phyloP scores from a whole-genome alignment of 2,797 vertebrate genomes.

The Eulemur mongoz region DNA sequence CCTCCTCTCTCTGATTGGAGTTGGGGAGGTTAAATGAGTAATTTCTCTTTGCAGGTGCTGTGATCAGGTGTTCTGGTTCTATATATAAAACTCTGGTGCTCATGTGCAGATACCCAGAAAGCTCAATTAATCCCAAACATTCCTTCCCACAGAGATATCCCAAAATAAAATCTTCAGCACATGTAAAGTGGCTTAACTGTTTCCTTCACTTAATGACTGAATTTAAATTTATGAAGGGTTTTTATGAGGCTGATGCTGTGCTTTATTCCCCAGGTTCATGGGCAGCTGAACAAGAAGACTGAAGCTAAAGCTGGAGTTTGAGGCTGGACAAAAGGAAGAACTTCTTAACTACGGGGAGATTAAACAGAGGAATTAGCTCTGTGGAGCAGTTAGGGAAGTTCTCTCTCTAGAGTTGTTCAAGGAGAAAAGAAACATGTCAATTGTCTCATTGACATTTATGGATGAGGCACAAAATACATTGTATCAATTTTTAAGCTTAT shows the following conservation, averaged over 20 bases:
- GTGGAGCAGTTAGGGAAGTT: neutral
- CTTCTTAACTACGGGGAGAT: neutral
- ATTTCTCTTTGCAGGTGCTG: slow-evolving; percentile 77
- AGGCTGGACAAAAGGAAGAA: neutral
- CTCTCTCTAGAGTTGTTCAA: neutral
- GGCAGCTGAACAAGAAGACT: slow-evolving; percentile 38
- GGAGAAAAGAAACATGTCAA: neutral
- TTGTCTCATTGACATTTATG: neutral
- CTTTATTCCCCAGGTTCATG: slow-evolving; percentile 8
- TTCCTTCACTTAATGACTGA: slow-evolving; percentile 69
- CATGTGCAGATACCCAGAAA: slow-evolving; percentile 77
- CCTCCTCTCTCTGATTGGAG: slow-evolving; percentile 52
- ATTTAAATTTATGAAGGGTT: slow-evolving; percentile 58
- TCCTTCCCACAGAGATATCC: slow-evolving; percentile 75
- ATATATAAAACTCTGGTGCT: slow-evolving; percentile 73
- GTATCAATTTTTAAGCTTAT: neutral
- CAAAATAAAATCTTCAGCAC: slow-evolving; percentile 75
- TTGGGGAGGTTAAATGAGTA: slow-evolving; percentile 66
- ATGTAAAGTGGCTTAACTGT: slow-evolving; percentile 69
- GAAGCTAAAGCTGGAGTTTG: neutral
- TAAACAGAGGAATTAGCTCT: neutral
- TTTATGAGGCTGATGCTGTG: slow-evolving; percentile 42
- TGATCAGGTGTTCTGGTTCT: slow-evolving; percentile 76
- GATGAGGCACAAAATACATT: neutral
- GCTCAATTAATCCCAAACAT: slow-evolving; percentile 78